Evolutionary conservation across 2,113 vertebrate species (phyloP).

Genomic region (Brienomyrus brachyistius): DNA sequence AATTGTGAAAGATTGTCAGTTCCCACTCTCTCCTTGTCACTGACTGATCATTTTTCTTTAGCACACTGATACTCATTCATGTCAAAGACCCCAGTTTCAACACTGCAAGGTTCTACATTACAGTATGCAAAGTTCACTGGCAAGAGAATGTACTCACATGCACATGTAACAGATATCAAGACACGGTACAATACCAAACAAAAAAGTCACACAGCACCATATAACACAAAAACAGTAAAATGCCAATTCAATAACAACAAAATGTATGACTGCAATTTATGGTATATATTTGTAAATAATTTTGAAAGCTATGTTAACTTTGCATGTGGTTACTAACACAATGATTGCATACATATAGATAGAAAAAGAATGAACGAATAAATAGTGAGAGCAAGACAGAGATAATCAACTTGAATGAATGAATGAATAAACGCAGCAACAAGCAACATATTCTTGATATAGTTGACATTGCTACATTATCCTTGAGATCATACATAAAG

Average conservation of each 20-base stretch:
- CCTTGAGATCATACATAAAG: not conserved
- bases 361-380: not conserved
- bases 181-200: not conserved
- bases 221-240: not conserved
- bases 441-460: not conserved
- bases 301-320: not conserved
- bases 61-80: not conserved
- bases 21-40: not conserved
- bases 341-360: not conserved
- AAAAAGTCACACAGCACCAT: not conserved
- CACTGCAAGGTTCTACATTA: too few species aligned
- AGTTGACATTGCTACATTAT: not conserved
- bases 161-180: not conserved
- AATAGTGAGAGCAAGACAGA: not conserved
- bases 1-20: not conserved
- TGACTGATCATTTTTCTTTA: not conserved
- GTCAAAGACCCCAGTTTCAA: too few species aligned
- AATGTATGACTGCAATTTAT: not conserved
- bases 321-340: not conserved
- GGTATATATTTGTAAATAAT: not conserved
- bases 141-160: not conserved
- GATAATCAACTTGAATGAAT: not conserved
- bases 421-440: not conserved
- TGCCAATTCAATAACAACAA: not conserved
- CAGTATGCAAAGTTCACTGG: too few species aligned